These are phyloP conservation scores for Pelecanus crispus DNA, from an alignment of 2,113 vertebrate species.

Conservation along the genomic window DNA sequence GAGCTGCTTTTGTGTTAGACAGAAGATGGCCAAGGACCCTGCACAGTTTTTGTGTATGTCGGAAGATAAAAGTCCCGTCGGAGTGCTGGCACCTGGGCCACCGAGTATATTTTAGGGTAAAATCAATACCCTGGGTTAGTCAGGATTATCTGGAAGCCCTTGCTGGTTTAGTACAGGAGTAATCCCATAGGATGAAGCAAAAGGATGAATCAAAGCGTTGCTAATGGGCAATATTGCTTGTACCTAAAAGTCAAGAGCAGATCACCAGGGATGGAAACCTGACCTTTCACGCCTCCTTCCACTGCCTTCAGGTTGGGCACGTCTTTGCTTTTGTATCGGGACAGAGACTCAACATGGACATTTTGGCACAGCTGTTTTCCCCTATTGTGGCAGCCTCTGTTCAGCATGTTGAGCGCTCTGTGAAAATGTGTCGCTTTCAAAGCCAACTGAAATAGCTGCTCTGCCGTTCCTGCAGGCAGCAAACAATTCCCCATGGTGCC, in stretches of 20 bases:
- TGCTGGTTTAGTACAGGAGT: background rate
- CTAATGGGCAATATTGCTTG: background rate
- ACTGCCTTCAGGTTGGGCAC: rapidly evolving
- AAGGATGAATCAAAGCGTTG: rapidly evolving
- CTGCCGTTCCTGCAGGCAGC: background rate
- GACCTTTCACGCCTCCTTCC: background rate
- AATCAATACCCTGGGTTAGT: background rate
- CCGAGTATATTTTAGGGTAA: background rate
- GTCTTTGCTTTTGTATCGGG: background rate
- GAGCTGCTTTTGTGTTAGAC: background rate
- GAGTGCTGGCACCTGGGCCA: background rate
- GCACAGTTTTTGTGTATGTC: background rate
- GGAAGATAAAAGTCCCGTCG: background rate
- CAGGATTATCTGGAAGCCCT: background rate
- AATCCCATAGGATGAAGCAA: background rate
- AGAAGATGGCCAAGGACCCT: background rate
- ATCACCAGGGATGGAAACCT: background rate
- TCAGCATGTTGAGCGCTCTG: background rate
- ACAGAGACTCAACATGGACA: rapidly evolving
- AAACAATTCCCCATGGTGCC: background rate
- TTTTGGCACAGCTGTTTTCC: background rate
- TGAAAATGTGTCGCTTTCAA: background rate
- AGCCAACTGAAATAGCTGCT: background rate
- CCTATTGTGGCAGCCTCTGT: background rate
- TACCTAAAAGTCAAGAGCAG: background rate